Percentiles rank a stretch among this genome's conserved stretches.
Evolutionary conservation across 2,113 vertebrate species (phyloP).

Genomic region (Rallus limicola): DNA sequence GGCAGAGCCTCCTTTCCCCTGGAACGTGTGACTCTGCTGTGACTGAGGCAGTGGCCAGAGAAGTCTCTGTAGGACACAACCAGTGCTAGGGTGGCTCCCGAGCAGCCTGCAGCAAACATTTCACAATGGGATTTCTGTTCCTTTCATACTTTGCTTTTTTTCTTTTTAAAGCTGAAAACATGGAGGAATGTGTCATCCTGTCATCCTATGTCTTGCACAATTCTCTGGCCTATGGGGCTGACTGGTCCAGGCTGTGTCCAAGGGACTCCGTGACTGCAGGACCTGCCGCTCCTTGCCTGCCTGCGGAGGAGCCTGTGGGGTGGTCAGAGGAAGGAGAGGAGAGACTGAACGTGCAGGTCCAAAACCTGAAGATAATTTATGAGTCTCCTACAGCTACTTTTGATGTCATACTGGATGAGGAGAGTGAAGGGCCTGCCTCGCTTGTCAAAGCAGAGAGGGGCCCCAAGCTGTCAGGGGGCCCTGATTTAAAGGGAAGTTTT

Average conservation of each 20-base stretch:
- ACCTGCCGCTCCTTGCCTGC: background rate
- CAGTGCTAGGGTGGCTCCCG: background rate
- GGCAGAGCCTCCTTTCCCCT: background rate
- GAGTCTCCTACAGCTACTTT: conserved; percentile 82
- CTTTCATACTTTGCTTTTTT: background rate
- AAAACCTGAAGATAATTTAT: conserved; percentile 80
- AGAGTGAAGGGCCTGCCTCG: conserved; percentile 63
- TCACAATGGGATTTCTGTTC: background rate
- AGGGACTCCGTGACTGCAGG: background rate
- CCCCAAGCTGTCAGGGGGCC: background rate
- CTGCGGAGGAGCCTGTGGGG: background rate
- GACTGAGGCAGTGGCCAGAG: background rate
- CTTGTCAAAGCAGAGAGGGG: background rate
- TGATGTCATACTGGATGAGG: conserved; percentile 78
- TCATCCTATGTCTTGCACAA: conserved; percentile 85
- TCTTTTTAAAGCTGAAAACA: conserved; percentile 67
- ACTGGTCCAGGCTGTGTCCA: conserved; percentile 86
- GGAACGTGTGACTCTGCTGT: background rate
- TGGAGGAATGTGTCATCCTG: conserved; percentile 73
- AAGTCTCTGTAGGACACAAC: background rate
- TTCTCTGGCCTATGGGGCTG: conserved; percentile 91
- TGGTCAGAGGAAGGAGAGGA: background rate
- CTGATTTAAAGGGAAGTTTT: background rate
- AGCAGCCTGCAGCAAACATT: background rate
- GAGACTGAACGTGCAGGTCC: conserved; percentile 1